Base-by-base conservation (phyloP, 1,140 invertebrate species). In the Drosophila ananassae region DNA sequence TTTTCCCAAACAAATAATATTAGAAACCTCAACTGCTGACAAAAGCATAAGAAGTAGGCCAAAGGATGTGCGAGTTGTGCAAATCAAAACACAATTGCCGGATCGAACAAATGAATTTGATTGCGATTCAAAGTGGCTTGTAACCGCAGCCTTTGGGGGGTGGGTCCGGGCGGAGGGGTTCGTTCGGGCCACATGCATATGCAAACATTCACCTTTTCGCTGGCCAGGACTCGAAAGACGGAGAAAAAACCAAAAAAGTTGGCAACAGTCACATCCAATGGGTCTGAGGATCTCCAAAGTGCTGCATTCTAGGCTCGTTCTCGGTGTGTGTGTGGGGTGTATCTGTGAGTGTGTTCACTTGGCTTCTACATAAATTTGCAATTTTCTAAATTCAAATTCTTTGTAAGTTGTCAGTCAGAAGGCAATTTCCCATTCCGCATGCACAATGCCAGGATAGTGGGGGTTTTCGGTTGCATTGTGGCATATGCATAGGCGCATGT, bases 351-450 rank as follows among this genome's bases (percentile, higher is more conserved):
- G 39, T 75, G 74, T 57, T 48, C 66, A 56, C 47, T 57, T 81
- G 61, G 81, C 61, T 80, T 78, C 83, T 82, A 87, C 83, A 87
- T 82, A 87, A 87, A 87, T 87, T 87, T 87, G 83, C 79, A 87
- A 87, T 89, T 87, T 87, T 82, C 83, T 79, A 87, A 87, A 87
- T 87, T 87, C 83, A 89, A 87, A 87, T 87, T 87, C 83, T 87
- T 87, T 87, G 83, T 87, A 79, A 89, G 83, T 87, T 87, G 83
- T 87, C 83, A 87, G 77, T 87, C 83, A 89, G 83, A 47, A 71
- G 77, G 63, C 69, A 80, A 80, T 85, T 68, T 68, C 62, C 66
- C 63, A 69, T 69, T 69, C 46, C 13, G 44, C 66, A 57, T 69
- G 51, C 67, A 69, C 32, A 68, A 69, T 69, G 67, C 63, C 44